phyloP scores from a whole-genome alignment of 1,140 invertebrate genomes.

The Drosophila sturtevanti region DNA sequence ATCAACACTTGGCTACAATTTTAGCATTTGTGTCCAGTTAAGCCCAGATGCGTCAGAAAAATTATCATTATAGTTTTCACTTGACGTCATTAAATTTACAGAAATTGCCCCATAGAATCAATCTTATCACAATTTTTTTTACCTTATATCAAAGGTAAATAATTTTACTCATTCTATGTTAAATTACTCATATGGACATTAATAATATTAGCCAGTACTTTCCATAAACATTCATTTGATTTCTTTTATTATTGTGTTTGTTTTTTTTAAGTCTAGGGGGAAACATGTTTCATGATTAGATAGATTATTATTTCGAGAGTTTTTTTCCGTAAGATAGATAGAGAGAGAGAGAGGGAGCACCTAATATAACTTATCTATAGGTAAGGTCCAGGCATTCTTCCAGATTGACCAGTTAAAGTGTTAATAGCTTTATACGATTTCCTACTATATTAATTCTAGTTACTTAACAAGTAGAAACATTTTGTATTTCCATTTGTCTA shows the following conservation, averaged over 20 bases:
- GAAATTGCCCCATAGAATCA: constrained; percentile 18
- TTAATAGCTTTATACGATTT: constrained; percentile 1
- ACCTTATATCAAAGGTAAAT: no score
- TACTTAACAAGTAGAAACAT: constrained; percentile 24
- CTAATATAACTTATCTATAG: not conserved
- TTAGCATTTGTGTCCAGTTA: constrained; percentile 1
- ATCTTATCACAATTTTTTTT: constrained; percentile 2
- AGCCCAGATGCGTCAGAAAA: constrained; percentile 43
- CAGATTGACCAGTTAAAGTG: not conserved
- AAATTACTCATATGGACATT: constrained; percentile 44
- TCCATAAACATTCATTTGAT: not conserved
- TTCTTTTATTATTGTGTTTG: constrained; percentile 5
- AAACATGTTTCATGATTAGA: constrained; percentile 1
- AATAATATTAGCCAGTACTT: constrained; percentile 22
- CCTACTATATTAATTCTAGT: not conserved
- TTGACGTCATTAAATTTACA: constrained; percentile 33
- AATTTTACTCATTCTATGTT: constrained; percentile 10
- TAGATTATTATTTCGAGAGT: not conserved
- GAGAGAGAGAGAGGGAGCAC: not conserved
- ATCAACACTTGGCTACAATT: constrained; percentile 67
- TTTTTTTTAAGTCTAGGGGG: not conserved
- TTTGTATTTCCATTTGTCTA: constrained; percentile 40
- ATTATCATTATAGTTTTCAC: constrained; percentile 4
- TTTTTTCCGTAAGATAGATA: not conserved
- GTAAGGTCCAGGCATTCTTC: not conserved